A percentile compares a stretch with the other conserved stretches of the same genome.
phyloP scores from a whole-genome alignment of 2,113 vertebrate species.

The Dendrocopos noguchii region DNA sequence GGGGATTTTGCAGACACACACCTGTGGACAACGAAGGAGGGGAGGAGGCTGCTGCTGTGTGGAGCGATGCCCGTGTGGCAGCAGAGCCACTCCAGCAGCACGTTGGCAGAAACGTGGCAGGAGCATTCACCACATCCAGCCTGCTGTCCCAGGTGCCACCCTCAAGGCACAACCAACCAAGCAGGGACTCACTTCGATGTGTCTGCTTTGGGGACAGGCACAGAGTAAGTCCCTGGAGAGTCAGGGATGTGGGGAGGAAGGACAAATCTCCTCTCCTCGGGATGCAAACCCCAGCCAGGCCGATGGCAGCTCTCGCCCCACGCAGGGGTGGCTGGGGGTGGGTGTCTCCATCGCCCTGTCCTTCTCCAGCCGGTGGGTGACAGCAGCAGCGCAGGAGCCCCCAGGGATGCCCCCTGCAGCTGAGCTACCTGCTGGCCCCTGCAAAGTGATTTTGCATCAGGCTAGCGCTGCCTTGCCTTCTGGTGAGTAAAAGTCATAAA shows the following conservation, averaged over 20 bases:
- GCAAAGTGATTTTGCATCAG: not conserved
- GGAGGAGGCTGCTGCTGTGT: not conserved
- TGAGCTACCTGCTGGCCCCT: not conserved
- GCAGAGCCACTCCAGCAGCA: not conserved
- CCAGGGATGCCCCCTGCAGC: not conserved
- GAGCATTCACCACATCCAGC: not conserved
- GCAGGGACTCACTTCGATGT: not conserved
- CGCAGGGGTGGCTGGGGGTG: fast-evolving
- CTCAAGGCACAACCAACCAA: not conserved
- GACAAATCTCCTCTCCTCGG: not conserved
- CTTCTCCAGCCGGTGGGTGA: not conserved
- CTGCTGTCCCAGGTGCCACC: not conserved
- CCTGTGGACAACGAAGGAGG: not conserved
- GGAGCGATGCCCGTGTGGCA: fast-evolving
- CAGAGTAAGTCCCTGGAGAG: not conserved
- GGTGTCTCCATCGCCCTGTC: not conserved
- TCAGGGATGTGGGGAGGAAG: not conserved
- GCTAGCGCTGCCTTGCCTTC: not conserved
- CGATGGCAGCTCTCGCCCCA: not conserved
- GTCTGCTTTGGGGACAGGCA: not conserved
- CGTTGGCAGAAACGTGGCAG: fast-evolving
- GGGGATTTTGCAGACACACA: not conserved
- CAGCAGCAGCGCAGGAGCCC: not conserved
- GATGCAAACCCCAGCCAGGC: fast-evolving
- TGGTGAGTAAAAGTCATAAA: constrained; percentile 44